Percentiles rank a stretch among this genome's conserved stretches.
phyloP scores from a whole-genome alignment of 1,140 invertebrate species.

The Pseudobourletiella spinata region DNA sequence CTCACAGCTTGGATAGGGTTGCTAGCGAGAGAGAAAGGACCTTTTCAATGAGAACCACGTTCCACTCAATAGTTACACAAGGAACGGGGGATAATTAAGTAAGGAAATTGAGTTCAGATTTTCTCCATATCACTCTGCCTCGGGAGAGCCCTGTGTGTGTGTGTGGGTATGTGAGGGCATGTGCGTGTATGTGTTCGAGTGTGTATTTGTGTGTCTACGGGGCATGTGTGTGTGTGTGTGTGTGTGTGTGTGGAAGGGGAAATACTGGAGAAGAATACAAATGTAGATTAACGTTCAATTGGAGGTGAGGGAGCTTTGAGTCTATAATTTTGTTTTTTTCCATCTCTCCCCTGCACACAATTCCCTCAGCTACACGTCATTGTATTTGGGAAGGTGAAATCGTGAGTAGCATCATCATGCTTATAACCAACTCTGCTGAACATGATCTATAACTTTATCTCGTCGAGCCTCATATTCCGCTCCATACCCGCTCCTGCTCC shows the following conservation, averaged over 20 bases:
- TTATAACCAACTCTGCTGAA: too few relatives aligned
- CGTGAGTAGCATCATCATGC: conserved; percentile 7
- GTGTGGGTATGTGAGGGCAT: too few relatives aligned
- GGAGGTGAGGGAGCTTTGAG: conserved; percentile 18
- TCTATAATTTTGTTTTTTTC: conserved; percentile 16
- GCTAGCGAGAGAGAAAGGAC: too few relatives aligned
- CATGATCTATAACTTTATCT: conserved; percentile 6
- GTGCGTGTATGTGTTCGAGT: too few relatives aligned
- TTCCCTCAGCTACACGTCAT: neutral
- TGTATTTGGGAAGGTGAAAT: neutral
- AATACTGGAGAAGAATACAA: conserved; percentile 22
- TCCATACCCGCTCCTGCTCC: neutral
- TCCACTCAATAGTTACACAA: neutral
- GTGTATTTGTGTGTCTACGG: too few relatives aligned
- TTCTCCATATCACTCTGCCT: conserved; percentile 1
- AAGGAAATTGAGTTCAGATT: conserved; percentile 5
- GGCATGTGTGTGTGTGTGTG: too few relatives aligned
- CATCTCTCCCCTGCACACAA: neutral
- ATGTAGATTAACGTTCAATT: conserved; percentile 23
- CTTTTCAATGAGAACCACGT: too few relatives aligned
- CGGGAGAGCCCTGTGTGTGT: too few relatives aligned
- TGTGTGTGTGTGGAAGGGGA: too few relatives aligned
- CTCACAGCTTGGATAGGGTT: too few relatives aligned
- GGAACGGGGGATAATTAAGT: neutral
- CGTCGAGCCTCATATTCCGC: neutral